Percentiles rank a stretch among this genome's conserved stretches.
These are phyloP conservation scores for Peromyscus maniculatus DNA, from an alignment of 2,113 vertebrate genomes.

Conservation along the genomic window DNA sequence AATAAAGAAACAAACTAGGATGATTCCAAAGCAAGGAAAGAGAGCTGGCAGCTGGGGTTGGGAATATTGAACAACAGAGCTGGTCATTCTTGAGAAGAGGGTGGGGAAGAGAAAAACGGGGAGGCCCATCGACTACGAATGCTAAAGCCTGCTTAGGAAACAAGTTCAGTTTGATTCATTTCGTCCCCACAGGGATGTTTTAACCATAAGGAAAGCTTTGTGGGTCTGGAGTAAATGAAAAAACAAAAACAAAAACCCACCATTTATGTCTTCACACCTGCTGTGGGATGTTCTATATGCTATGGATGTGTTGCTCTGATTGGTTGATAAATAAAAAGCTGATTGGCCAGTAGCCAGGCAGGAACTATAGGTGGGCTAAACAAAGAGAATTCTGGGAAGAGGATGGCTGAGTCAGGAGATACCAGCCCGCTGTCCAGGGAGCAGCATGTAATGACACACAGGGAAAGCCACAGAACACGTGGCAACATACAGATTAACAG, in stretches of 20 bases:
- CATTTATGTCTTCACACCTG: neutral
- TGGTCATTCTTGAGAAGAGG: neutral
- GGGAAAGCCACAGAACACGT: too few relatives aligned
- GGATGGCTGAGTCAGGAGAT: too few relatives aligned
- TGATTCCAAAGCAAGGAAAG: neutral
- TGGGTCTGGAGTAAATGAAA: neutral
- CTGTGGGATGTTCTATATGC: too few relatives aligned
- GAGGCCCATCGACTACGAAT: neutral
- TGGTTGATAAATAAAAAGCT: too few relatives aligned
- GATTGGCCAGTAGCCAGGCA: too few relatives aligned
- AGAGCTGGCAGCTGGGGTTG: neutral
- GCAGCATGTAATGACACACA: too few relatives aligned
- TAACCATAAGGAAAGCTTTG: neutral
- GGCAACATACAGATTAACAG: too few relatives aligned
- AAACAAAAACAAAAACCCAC: neutral
- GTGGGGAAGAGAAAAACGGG: neutral
- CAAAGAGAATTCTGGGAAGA: too few relatives aligned
- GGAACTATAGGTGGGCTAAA: too few relatives aligned
- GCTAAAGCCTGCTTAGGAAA: conserved; percentile 13
- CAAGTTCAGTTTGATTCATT: neutral
- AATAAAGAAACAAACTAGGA: neutral
- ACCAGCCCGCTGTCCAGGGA: too few relatives aligned
- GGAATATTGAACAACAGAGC: neutral
- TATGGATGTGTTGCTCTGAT: too few relatives aligned
- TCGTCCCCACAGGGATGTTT: neutral